Base-by-base conservation (phyloP, 2,888 invertebrate genomes). In the Eupeodes latifasciatus region DNA sequence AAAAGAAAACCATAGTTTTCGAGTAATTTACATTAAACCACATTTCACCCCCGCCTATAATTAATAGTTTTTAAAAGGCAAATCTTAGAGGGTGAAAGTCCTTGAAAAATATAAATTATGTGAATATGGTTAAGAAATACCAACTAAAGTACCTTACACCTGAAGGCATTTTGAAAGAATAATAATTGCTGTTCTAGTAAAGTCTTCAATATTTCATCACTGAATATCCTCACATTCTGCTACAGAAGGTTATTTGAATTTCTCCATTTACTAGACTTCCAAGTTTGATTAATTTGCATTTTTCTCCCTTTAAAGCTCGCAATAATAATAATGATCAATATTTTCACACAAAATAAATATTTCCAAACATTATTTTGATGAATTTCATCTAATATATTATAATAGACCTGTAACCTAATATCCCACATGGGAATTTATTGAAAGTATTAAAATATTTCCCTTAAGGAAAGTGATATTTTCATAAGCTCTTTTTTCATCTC, bases 381-480 rank as follows among this genome's bases (percentile, higher is more conserved):
- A 55, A 71, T 57, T 71, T 27, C 14, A 71, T 44, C 5, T 5
- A n/a, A 11, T 40, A 40, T 9, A 40, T 40, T 40, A 40, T 40
- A 7, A 10, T 14, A 55, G 14, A 44, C 55, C 5, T 27, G 11
- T 10, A 75, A 27, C 5, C 16, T 34, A 51, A 51, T 71, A n/a
- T 27, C 27, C 44, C 57, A 47, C 5, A 44, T 57, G 44, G 19
- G 44, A 71, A 55, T 57, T 19, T 27, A 71, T 16, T 64, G 55
- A 16, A n/a, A 55, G 55, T 69, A 44, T 71, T 27, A 27, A 44
- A 57, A 57, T 71, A 71, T 71, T 71, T 71, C 71, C 71, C 71
- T 44, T 44, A 71, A 71, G 44, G 27, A 57, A 71, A 71, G n/a
- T 7, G 16, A 69, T 53, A 69, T 69, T 40, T 40, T 11, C 62